phyloP scores from a whole-genome alignment of 2,113 vertebrate genomes.

The Eptatretus burgeri region DNA sequence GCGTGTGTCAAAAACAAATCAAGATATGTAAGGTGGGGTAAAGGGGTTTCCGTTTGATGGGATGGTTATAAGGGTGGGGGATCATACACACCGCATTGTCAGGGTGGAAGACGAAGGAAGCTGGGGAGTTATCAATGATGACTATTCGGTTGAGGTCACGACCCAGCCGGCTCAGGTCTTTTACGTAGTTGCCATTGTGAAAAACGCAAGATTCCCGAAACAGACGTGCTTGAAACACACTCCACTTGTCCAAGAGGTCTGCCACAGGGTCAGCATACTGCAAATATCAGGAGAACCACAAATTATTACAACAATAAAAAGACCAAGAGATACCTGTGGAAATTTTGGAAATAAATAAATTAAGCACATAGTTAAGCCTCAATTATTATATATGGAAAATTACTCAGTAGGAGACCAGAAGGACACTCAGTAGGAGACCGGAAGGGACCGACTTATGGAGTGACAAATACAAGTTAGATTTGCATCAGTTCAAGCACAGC shows the following conservation, averaged over 20 bases:
- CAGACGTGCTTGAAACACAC: constrained; percentile 52
- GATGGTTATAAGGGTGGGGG: too few species aligned
- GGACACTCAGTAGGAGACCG: too few species aligned
- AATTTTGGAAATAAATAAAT: too few species aligned
- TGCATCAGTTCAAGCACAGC: too few species aligned
- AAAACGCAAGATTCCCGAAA: constrained; percentile 86
- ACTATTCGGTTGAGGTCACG: constrained; percentile 59
- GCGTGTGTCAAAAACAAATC: too few species aligned
- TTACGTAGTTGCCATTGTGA: constrained; percentile 80
- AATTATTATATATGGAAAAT: too few species aligned
- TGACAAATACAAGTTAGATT: too few species aligned
- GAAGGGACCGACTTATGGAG: too few species aligned
- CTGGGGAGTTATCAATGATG: constrained; percentile 83
- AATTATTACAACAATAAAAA: not conserved
- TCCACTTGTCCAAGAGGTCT: constrained; percentile 71
- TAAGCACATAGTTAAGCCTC: too few species aligned
- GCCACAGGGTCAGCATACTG: constrained; percentile 83
- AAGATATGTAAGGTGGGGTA: too few species aligned
- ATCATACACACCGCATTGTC: constrained; percentile 37
- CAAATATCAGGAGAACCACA: not conserved
- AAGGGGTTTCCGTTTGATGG: too few species aligned
- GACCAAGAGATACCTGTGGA: not conserved
- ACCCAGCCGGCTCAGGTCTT: constrained; percentile 75
- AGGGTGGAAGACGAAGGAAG: constrained; percentile 82
- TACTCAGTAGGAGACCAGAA: too few species aligned